Conservation (phyloP, 1,140 invertebrate species). For the Drosophila sulfurigaster region DNA sequence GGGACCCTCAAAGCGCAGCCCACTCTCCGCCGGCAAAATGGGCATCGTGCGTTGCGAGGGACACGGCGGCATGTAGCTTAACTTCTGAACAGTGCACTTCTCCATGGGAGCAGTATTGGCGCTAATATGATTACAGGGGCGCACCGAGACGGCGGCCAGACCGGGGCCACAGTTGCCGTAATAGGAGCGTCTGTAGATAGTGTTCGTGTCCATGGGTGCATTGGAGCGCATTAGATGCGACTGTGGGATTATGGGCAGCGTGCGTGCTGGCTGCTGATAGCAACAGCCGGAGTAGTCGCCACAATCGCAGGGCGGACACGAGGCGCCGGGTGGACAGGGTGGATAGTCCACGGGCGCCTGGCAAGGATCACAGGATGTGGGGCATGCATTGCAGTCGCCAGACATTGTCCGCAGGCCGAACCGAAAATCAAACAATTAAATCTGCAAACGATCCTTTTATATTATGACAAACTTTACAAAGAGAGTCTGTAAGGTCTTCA, state of each 20-base stretch:
- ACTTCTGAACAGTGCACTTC: slow-evolving; percentile 85
- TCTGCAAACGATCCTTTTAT: neutral
- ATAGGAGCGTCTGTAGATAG: slow-evolving; percentile 87
- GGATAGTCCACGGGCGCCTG: slow-evolving; percentile 60
- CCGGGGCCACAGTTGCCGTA: slow-evolving; percentile 78
- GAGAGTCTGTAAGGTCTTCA: neutral
- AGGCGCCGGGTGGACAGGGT: slow-evolving; percentile 57
- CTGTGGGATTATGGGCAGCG: slow-evolving; percentile 86
- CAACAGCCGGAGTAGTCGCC: slow-evolving; percentile 84
- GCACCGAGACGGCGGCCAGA: slow-evolving; percentile 74
- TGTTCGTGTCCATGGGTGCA: slow-evolving; percentile 86
- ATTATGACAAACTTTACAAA: neutral
- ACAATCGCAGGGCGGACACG: slow-evolving; percentile 71
- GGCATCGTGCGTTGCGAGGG: slow-evolving; percentile 77
- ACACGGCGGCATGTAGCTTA: slow-evolving; percentile 86
- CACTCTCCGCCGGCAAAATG: slow-evolving; percentile 73
- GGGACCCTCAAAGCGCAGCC: slow-evolving; percentile 87
- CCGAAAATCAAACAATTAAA: neutral
- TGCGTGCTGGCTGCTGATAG: slow-evolving; percentile 87
- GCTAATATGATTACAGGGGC: slow-evolving; percentile 76
- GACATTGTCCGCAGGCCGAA: slow-evolving; percentile 30
- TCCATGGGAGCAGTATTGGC: slow-evolving; percentile 85
- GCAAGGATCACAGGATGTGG: slow-evolving; percentile 47
- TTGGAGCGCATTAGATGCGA: slow-evolving; percentile 85
- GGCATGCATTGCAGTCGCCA: slow-evolving; percentile 55